Evolutionary conservation across 2,888 invertebrate species (phyloP), one percentile per base, ranked within the genome.

Genomic region (Sinelater perroti): DNA sequence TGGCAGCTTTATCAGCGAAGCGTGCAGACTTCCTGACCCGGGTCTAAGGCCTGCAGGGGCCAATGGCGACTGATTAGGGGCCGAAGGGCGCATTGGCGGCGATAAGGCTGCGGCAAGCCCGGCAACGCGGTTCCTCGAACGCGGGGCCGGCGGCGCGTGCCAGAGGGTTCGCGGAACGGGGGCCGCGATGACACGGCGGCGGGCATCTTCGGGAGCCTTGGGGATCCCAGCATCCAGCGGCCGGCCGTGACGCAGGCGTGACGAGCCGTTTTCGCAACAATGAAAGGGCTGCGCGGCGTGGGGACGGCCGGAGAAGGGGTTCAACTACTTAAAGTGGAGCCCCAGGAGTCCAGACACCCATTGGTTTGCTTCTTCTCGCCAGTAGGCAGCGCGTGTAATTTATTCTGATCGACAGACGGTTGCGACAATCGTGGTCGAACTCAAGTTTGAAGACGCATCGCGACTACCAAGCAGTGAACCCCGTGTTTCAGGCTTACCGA

Each of bases 221-320:
- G 71, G 68, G 71, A 71, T 73, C 69, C 79, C 78, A 79, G 75
- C 74, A 72, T 69, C 77, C 70, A 71, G 63, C 70, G 67, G 60
- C 58, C 69, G 62, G 61, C 65, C 63, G 72, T 82, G 83, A 84
- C 84, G 85, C 84, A 83, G 80, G 84, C 84, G 84, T 83, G 79
- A 79, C 81, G 80, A 81, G 79, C 79, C 59, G 63, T 71, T 74
- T 74, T 75, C 72, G 73, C 73, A 72, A 75, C 74, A 74, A 75
- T 76, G 75, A 75, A 76, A 76, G 75, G 74, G 74, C 73, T 65
- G 73, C 73, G 69, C 78, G 75, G 79, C 80, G 81, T 81, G 82
- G 83, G 66, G 67, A 58, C 60, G 60, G 38, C 55, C 55, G 65
- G 72, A 66, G 72, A 72, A 72, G 76, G 76, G 76, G 73, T 66